A percentile compares a stretch with the other conserved stretches of the same genome.
Evolutionary conservation across 2,888 invertebrate genomes (phyloP).

Genomic region (Timandra comae): DNA sequence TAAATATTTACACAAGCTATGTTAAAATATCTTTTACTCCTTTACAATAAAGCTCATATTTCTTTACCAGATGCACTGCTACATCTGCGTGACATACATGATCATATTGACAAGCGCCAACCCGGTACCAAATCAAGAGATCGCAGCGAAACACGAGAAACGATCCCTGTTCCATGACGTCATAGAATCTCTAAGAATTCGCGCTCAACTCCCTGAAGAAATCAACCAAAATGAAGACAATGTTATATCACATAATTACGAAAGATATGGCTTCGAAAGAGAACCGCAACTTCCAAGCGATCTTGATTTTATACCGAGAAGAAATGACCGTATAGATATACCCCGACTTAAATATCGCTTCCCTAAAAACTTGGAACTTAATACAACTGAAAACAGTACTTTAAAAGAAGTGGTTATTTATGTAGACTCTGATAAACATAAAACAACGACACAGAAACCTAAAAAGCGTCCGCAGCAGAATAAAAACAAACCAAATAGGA

Average conservation of each 20-base stretch:
- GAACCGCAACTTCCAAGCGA: constrained; percentile 52
- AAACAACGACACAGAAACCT: constrained; percentile 40
- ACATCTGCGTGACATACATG: constrained; percentile 62
- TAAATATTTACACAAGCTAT: too few relatives aligned
- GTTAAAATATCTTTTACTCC: too few relatives aligned
- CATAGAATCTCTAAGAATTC: constrained; percentile 57
- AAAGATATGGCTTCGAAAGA: constrained; percentile 45
- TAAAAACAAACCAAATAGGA: constrained; percentile 32
- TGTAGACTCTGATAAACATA: constrained; percentile 41
- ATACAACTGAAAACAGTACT: constrained; percentile 21
- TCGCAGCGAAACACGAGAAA: constrained; percentile 35
- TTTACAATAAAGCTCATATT: too few relatives aligned
- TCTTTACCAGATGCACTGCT: constrained; percentile 65
- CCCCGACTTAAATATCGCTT: constrained; percentile 57
- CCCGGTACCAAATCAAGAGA: constrained; percentile 38
- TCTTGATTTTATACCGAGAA: constrained; percentile 52
- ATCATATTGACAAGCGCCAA: constrained; percentile 52
- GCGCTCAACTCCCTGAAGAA: constrained; percentile 51
- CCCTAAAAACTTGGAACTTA: constrained; percentile 45
- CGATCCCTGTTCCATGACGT: constrained; percentile 63
- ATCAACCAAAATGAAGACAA: constrained; percentile 53
- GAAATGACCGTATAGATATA: constrained; percentile 66
- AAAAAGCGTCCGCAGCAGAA: constrained; percentile 33
- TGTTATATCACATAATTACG: constrained; percentile 46
- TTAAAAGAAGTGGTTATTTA: constrained; percentile 53